Evolutionary conservation across 1,140 invertebrate species (phyloP).

Genomic region (Diorhabda sublineata): DNA sequence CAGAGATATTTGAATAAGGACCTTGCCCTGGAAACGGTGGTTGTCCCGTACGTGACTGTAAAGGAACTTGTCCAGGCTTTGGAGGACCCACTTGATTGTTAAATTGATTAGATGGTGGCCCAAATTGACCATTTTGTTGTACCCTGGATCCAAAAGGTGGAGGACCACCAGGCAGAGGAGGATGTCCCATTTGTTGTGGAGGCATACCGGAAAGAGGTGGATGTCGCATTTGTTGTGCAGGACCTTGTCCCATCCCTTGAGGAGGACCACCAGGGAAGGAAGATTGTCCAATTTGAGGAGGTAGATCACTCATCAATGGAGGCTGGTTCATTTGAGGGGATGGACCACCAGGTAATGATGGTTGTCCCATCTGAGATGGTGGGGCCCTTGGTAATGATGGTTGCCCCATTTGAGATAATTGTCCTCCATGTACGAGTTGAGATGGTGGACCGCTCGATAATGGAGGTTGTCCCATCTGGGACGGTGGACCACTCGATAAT

Average conservation of each 20-base stretch:
- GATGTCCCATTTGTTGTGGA: slow-evolving; percentile 25
- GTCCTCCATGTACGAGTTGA: not conserved
- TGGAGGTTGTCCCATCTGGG: slow-evolving; percentile 25
- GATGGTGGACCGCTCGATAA: not conserved
- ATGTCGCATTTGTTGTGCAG: not conserved
- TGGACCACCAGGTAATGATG: slow-evolving; percentile 35
- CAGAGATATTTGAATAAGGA: not conserved
- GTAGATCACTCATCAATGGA: slow-evolving; percentile 28
- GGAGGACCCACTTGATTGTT: not conserved
- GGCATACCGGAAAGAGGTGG: not conserved
- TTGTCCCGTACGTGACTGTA: not conserved
- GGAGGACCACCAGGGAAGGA: slow-evolving; percentile 29
- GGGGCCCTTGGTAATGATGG: slow-evolving; percentile 24
- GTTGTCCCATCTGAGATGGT: slow-evolving; percentile 20
- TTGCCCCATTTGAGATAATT: slow-evolving; percentile 5
- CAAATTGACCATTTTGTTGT: not conserved
- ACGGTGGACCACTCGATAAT: slow-evolving; percentile 24
- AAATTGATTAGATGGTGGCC: not conserved
- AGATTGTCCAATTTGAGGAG: slow-evolving; percentile 26
- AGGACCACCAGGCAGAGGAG: slow-evolving; percentile 12
- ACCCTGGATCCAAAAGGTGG: slow-evolving; percentile 20
- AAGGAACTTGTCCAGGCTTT: not conserved
- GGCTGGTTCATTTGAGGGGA: slow-evolving; percentile 40
- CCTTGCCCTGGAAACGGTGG: slow-evolving; percentile 30
- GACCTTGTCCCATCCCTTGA: slow-evolving; percentile 6